Evolutionary conservation across 1,140 invertebrate species (phyloP).

Genomic region (Plectrocnemia conspersa): DNA sequence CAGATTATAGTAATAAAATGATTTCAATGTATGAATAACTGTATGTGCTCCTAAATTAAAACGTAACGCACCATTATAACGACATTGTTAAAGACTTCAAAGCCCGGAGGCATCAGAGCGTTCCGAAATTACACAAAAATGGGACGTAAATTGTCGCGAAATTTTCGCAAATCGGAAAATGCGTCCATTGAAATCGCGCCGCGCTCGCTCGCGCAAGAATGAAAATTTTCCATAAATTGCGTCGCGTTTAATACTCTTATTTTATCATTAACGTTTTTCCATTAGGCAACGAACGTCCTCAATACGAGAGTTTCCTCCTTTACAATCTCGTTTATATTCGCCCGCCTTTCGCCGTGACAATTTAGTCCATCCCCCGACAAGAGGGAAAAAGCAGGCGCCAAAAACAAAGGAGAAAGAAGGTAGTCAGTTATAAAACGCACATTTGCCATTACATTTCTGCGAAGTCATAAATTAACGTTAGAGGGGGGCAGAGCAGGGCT

Average conservation of each 20-base stretch:
- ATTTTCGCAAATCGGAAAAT: too few species aligned
- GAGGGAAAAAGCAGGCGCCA: conserved; percentile 2
- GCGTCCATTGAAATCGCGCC: too few species aligned
- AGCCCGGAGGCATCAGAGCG: too few species aligned
- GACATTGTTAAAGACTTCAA: too few species aligned
- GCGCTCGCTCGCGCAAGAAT: too few species aligned
- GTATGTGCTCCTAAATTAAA: too few species aligned
- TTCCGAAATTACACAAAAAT: too few species aligned
- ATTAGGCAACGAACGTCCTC: conserved; percentile 22
- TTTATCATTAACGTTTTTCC: conserved; percentile 28
- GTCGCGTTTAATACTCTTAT: conserved; percentile 20
- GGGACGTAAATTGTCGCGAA: too few species aligned
- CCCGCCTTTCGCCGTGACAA: conserved; percentile 27
- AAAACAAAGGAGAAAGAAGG: conserved; percentile 14
- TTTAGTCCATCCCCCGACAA: conserved; percentile 16
- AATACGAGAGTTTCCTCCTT: conserved; percentile 19
- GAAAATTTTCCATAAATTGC: conserved; percentile 12
- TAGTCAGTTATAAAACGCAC: conserved; percentile 27
- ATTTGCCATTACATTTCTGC: conserved; percentile 32
- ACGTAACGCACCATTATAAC: too few species aligned
- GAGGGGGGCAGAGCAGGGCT: conserved; percentile 20
- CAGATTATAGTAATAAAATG: too few species aligned
- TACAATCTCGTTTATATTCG: conserved; percentile 13
- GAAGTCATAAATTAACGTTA: conserved; percentile 33
- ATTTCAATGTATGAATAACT: too few species aligned